Evolutionary conservation across 1,140 invertebrate genomes (phyloP), one percentile per base, ranked within the genome.

Genomic region (Meloidogyne floridensis): DNA sequence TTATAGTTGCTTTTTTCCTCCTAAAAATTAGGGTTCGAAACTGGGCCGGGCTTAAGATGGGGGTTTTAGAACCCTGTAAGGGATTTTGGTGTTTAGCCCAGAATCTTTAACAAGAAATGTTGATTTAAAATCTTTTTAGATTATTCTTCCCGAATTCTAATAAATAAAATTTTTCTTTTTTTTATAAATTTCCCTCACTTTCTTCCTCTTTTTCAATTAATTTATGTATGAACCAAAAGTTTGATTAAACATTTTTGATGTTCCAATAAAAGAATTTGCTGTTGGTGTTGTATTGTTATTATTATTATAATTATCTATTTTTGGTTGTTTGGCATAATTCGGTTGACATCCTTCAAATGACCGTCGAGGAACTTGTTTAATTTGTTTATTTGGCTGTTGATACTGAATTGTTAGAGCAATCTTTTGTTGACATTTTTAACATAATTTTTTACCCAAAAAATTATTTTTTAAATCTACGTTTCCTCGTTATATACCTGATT

Each of bases 191-290:
- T 32, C 1, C 32, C 0, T 32, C 32, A 1, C 2, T 32, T 32
- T 32, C 32, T 32, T 2, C 2, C 32, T 6, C 9, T 20, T 15
- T 69, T 18, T n/a, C 11, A 1, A 43, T 51, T 11, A 77, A 54
- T 69, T 54, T 56, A 77, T 77, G 75, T 8, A 77, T 56, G 75
- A 51, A 5, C 75, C 56, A 77, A 77, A 42, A 32, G 75, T 56
- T 56, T 77, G 56, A n/a, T 77, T 77, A 43, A 77, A 77, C 75
- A 56, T 32, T 9, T 77, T 77, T 32, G 74, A n/a, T 8, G 59
- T n/a, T 65, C 59, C 59, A 65, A 13, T 65, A 18, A 65, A 65
- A n/a, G 75, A 54, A 54, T 32, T 56, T 56, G 32, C 2, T 32
- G 32, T 32, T 2, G 32, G 32, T 32, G 53, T 69, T 32, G 9